Conservation (phyloP, 2,888 invertebrate genomes). For the Teinopalpus imperialis region DNA sequence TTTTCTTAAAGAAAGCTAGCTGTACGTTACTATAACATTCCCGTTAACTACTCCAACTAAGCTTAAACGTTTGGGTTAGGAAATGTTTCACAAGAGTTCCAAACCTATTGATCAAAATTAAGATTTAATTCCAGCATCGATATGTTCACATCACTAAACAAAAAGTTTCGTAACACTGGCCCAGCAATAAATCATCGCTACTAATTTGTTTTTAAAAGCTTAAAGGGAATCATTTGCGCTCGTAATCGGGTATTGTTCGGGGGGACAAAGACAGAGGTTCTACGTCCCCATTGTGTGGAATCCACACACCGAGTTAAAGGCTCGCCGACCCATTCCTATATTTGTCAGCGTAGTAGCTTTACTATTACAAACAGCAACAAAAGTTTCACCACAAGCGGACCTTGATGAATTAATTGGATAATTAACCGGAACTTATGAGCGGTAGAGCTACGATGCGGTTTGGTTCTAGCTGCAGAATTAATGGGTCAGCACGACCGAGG, state of each 20-base stretch:
- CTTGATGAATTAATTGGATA: conserved; percentile 67
- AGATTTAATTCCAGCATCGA: too few species aligned
- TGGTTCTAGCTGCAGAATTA: too few species aligned
- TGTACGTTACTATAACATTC: too few species aligned
- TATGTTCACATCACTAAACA: conserved; percentile 27
- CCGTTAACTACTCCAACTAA: too few species aligned
- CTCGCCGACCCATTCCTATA: conserved; percentile 58
- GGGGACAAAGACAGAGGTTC: conserved; percentile 57
- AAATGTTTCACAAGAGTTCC: too few species aligned
- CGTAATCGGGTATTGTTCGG: conserved; percentile 71
- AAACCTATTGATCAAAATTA: too few species aligned
- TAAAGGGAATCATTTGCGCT: conserved; percentile 68
- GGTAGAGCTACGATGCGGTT: too few species aligned
- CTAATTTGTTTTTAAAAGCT: conserved; percentile 82
- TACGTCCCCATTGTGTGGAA: conserved; percentile 54
- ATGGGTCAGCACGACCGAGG: too few species aligned
- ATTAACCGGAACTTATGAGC: conserved; percentile 60
- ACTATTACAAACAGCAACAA: conserved; percentile 66
- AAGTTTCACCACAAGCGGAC: conserved; percentile 53
- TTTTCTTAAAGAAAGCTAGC: too few species aligned
- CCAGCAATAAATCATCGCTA: conserved; percentile 76
- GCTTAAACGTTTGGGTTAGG: too few species aligned
- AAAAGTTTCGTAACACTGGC: conserved; percentile 58
- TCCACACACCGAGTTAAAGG: conserved; percentile 41
- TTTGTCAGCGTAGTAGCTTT: conserved; percentile 61